Evolutionary conservation across 2,797 vertebrate genomes (phyloP), one percentile per base, ranked within the genome.

Genomic region (Hirundo rustica): DNA sequence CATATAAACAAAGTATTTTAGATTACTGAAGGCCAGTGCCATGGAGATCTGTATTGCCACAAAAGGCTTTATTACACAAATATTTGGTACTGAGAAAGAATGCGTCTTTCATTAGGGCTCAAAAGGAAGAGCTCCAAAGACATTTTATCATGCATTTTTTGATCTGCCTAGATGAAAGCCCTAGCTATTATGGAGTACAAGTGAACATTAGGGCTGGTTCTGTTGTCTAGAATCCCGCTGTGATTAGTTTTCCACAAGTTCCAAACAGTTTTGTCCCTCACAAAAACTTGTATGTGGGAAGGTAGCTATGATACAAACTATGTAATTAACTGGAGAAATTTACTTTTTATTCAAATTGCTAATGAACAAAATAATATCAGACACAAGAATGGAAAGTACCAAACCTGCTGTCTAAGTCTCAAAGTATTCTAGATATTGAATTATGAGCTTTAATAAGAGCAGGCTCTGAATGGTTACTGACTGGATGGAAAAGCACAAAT

Each of bases 141-240:
- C 26, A 40, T 66, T 95, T 95, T 87, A 85, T 54, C 26, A 9
- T 40, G 6, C 16, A 36, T 58, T 77, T 87, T 95, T 87, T 92
- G 57, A 95, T 95, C 75, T 80, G 58, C 58, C 61, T 71, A 72
- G 87, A 85, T 72, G 44, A 94, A 89, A 93, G 54, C 22, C 42
- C 27, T 25, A 18, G 13, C 55, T 73, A 74, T 65, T 77, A 25
- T 10, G 27, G 34, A 85, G 54, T 13, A 55, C 10, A 89, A 71
- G n/a, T 62, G 36, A 87, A 61, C 54, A 48, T 67, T 57, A 76
- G 71, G 45, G 26, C 71, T 76, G 42, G 42, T 71, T 85, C 40
- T 85, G 67, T 67, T 75, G 76, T 81, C 66, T 62, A 66, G 58
- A 38, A 81, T 40, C 42, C 58, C 74, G 40, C 50, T 40, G 23